Evolutionary conservation across 2,113 vertebrate genomes (phyloP).

Genomic region (Acanthisitta chloris): DNA sequence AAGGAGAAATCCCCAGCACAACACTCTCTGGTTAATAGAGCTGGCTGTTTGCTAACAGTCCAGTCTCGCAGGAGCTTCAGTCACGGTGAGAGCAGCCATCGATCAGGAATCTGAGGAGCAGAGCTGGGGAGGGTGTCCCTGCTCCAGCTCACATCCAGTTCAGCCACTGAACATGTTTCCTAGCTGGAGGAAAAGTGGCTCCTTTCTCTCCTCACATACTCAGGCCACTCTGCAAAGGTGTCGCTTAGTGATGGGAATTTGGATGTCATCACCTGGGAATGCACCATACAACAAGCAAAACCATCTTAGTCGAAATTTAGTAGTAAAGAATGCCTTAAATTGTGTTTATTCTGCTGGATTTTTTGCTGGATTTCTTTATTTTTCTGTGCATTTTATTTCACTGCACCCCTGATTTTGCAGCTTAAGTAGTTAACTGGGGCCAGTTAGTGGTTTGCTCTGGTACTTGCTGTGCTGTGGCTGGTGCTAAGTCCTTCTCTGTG

Average conservation of each 20-base stretch:
- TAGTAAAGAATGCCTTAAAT: not conserved
- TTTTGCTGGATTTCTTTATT: too few relatives aligned
- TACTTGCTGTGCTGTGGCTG: not conserved
- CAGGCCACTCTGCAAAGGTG: accelerated
- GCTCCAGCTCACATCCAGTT: not conserved
- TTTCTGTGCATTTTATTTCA: not conserved
- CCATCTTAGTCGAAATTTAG: not conserved
- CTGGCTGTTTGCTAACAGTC: not conserved
- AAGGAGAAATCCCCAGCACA: not conserved
- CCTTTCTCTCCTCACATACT: not conserved
- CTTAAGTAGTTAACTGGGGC: not conserved
- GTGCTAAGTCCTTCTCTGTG: not conserved
- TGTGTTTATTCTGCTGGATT: not conserved
- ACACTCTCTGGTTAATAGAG: not conserved
- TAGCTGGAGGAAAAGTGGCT: not conserved
- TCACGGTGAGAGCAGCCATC: not conserved
- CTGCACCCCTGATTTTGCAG: not conserved
- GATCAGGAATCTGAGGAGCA: not conserved
- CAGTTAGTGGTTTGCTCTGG: not conserved
- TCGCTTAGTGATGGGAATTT: not conserved
- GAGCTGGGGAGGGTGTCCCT: accelerated
- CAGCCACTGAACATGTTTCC: accelerated
- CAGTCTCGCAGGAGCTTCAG: too few relatives aligned
- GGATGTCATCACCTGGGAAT: accelerated
- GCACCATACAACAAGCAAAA: not conserved